These are phyloP conservation scores for Oligia fasciuncula DNA, from an alignment of 2,888 invertebrate species.

Conservation along the genomic window DNA sequence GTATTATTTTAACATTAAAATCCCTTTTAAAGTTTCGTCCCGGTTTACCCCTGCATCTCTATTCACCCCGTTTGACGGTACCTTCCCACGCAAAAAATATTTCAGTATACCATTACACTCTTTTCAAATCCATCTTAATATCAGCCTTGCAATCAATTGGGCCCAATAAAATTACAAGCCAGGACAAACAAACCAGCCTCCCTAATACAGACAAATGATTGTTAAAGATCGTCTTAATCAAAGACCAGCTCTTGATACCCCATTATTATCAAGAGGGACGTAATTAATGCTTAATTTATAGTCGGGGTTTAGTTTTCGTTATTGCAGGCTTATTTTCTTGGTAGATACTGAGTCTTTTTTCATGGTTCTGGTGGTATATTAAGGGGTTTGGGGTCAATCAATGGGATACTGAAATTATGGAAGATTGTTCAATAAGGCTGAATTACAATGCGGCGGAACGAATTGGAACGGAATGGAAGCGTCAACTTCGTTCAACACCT, in stretches of 20 bases:
- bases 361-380: not conserved
- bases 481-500: not conserved
- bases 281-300: conserved; percentile 62
- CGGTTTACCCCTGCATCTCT: too few relatives aligned
- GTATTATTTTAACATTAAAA: too few relatives aligned
- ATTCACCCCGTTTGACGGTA: too few relatives aligned
- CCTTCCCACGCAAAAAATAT: not conserved
- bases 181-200: not conserved
- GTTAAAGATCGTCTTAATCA: conserved; percentile 68
- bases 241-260: conserved; percentile 49
- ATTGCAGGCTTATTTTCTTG: conserved; percentile 41
- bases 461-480: not conserved
- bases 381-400: not conserved
- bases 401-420: conserved; percentile 8
- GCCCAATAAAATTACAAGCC: conserved; percentile 56
- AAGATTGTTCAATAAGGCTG: not conserved
- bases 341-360: conserved; percentile 29
- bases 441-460: not conserved
- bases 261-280: conserved; percentile 52
- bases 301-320: conserved; percentile 26
- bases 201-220: conserved; percentile 69
- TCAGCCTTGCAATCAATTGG: conserved; percentile 19
- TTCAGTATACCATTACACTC: not conserved
- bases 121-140: too few relatives aligned
- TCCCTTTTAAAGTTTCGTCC: too few relatives aligned